These are phyloP conservation scores for Odontocerum albicorne DNA, from an alignment of 2,888 invertebrate genomes.

Conservation along the genomic window DNA sequence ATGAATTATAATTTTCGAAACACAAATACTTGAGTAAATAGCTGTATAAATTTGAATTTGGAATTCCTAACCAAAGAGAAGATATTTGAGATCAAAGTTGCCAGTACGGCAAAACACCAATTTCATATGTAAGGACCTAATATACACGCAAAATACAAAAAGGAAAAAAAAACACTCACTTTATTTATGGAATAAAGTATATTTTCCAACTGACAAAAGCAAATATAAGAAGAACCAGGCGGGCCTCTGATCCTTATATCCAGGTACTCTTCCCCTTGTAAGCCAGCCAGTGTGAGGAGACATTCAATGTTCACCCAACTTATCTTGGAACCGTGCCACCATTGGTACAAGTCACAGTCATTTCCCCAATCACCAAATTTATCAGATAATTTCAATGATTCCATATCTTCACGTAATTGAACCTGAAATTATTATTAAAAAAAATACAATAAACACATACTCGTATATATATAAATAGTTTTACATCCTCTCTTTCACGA, in stretches of 20 bases:
- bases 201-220: slow-evolving; percentile 72
- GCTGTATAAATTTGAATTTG: no score
- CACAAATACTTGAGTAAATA: no score
- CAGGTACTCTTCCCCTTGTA: slow-evolving; percentile 53
- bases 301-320: slow-evolving; percentile 69
- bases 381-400: slow-evolving; percentile 47
- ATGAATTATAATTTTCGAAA: no score
- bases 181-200: slow-evolving; percentile 64
- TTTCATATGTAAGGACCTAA: no score
- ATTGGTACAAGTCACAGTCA: slow-evolving; percentile 71
- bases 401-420: slow-evolving; percentile 58
- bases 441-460: no score
- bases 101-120: no score
- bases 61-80: no score
- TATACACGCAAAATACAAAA: not conserved
- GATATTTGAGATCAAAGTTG: no score
- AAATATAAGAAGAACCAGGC: slow-evolving; percentile 54
- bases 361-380: slow-evolving; percentile 48
- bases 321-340: slow-evolving; percentile 71
- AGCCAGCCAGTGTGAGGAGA: slow-evolving; percentile 63
- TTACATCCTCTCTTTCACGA: no score
- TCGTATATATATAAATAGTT: no score
- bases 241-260: slow-evolving; percentile 71
- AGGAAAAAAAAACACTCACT: slow-evolving; percentile 44
- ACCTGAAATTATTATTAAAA: slow-evolving; percentile 45